Evolutionary conservation across 2,113 vertebrate species (phyloP).

Genomic region (Dryoscopus gambensis): DNA sequence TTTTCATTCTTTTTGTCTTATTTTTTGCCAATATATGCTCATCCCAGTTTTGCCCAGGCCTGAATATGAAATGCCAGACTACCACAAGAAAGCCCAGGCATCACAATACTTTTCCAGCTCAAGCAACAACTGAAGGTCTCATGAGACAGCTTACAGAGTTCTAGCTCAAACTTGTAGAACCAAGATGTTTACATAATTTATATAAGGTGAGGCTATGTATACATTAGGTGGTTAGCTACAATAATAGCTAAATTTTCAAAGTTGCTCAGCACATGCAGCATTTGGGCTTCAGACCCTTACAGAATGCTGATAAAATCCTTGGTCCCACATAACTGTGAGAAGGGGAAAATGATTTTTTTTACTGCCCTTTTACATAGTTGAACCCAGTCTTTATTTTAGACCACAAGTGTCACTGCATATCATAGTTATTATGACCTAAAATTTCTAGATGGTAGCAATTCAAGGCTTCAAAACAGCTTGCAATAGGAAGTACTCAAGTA

Average conservation of each 20-base stretch:
- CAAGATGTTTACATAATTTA: neutral
- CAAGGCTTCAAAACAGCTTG: neutral
- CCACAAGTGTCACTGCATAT: neutral
- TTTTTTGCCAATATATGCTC: neutral
- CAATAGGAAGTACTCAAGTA: neutral
- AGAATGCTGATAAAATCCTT: neutral
- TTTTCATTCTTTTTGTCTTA: neutral
- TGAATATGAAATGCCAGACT: neutral
- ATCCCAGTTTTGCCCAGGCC: neutral
- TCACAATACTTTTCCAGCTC: neutral
- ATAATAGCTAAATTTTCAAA: neutral
- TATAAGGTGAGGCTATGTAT: neutral
- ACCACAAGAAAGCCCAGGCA: constrained; percentile 33
- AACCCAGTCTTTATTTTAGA: neutral
- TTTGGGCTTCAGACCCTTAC: neutral
- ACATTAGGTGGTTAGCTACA: neutral
- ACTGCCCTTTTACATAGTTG: neutral
- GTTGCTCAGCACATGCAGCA: neutral
- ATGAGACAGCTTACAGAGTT: neutral
- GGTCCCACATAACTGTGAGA: neutral
- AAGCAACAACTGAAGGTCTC: neutral
- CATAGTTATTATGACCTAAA: neutral
- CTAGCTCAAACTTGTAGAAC: constrained; percentile 13
- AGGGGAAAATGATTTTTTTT: neutral
- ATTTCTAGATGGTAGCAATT: neutral